Conservation (phyloP, 2,797 vertebrate species). For the Tympanoctomys barrerae region DNA sequence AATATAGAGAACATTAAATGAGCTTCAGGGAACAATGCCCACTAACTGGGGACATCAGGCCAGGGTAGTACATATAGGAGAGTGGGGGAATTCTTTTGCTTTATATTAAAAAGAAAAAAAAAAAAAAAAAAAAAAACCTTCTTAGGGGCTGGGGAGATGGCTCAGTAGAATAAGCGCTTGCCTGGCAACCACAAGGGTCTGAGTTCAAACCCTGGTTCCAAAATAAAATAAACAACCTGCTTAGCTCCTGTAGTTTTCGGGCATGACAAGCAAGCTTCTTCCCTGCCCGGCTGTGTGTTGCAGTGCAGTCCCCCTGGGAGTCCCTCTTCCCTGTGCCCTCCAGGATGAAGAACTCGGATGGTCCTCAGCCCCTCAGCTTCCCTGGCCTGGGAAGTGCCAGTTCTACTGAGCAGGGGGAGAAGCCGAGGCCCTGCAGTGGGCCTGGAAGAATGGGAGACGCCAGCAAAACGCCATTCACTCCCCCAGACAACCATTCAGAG, state of each 20-base stretch:
- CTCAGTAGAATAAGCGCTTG: too few relatives aligned
- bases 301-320: not conserved
- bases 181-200: too few relatives aligned
- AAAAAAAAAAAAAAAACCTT: too few relatives aligned
- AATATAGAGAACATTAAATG: not conserved
- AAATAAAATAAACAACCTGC: not conserved
- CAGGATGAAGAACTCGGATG: slow-evolving; percentile 52
- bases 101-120: too few relatives aligned
- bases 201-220: too few relatives aligned
- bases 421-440: slow-evolving; percentile 64
- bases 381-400: slow-evolving; percentile 77
- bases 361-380: too few relatives aligned
- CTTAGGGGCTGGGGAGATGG: too few relatives aligned
- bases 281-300: not conserved
- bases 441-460: slow-evolving; percentile 58
- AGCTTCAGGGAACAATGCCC: not conserved
- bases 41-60: not conserved
- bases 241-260: not conserved
- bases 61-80: not conserved
- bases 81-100: not conserved
- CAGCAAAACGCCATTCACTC: slow-evolving; percentile 69
- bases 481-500: slow-evolving; percentile 71
- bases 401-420: slow-evolving; percentile 74
- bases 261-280: not conserved
- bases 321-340: not conserved